Evolutionary conservation across 1,140 invertebrate species (phyloP), one percentile per base, ranked within the genome.

Genomic region (Drosophila yakuba): DNA sequence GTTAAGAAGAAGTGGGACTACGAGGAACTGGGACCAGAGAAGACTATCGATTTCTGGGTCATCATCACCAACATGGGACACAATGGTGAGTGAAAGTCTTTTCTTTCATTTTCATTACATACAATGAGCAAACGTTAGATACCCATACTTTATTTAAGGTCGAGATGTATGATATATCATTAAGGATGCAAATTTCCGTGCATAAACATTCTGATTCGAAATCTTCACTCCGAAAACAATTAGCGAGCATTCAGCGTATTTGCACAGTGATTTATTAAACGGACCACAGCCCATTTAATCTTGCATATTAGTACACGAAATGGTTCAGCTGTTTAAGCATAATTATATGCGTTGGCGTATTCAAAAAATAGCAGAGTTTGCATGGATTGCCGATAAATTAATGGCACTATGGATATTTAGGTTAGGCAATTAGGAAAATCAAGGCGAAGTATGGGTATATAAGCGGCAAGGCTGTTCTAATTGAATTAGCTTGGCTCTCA

Each of bases 1-100:
- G 97, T 98, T 39, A 98, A 98, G 93, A 97, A 98, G 94, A 98
- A 98, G 94, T 98, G 97, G 97, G 97, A 98, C 94, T 98, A 97
- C 93, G 98, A 98, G 91, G 97, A 98, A 84, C 93, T 98, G 3
- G 97, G 97, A n/a, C 97, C 97, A 0, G 97, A 98, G 93, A 98
- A 98, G 92, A 98, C 97, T 2, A 98, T 98, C 81, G 97, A 98
- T 92, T 98, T 98, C 93, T 98, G 97, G 97, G 97, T 98, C 14
- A 98, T 97, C 28, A 98, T 98, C 79, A 97, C 96, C 11, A 98
- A 98, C 93, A 94, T 96, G 85, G 96, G 96, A 93, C 96, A 96
- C 92, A 95, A 95, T 94, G 96, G 96, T 97, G 93, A 96, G 95
- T 94, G 5, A 23, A 36, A 6, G 28, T 10, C 8, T 11, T 17